These are phyloP conservation scores for Pycnonotus jocosus DNA, from an alignment of 2,113 vertebrate genomes.

Conservation along the genomic window DNA sequence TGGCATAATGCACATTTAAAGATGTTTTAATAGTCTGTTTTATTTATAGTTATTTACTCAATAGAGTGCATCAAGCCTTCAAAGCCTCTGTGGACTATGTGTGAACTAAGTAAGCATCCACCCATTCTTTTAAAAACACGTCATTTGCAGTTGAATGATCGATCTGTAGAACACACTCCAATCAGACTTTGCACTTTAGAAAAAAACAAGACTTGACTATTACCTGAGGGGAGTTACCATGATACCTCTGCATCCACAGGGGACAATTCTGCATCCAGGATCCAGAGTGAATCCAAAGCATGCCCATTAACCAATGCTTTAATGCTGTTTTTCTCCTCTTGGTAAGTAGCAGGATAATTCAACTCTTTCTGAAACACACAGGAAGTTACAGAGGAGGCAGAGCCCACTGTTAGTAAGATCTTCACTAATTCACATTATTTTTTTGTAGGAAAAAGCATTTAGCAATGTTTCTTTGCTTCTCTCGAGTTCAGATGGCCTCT, in stretches of 20 bases:
- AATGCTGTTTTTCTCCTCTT: background rate
- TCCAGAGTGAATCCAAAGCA: background rate
- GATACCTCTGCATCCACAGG: background rate
- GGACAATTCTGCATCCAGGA: background rate
- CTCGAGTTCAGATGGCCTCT: background rate
- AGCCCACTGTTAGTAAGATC: background rate
- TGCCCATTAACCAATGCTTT: background rate
- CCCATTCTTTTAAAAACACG: slow-evolving; percentile 22
- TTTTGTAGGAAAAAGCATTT: background rate
- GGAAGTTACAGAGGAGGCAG: background rate
- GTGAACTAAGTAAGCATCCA: slow-evolving; percentile 38
- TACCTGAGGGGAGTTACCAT: background rate
- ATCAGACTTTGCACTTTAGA: background rate
- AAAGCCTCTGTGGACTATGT: slow-evolving; percentile 4
- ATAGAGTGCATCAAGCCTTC: slow-evolving; percentile 3
- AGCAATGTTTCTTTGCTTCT: background rate
- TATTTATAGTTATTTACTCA: slow-evolving; percentile 69
- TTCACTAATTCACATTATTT: background rate
- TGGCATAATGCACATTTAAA: slow-evolving; percentile 34
- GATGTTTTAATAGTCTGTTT: slow-evolving; percentile 50
- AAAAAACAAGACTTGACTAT: background rate
- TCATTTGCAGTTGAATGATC: background rate
- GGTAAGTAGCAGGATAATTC: background rate
- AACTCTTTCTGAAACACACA: background rate
- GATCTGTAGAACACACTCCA: background rate